A percentile compares a stretch with the other conserved stretches of the same genome.
phyloP scores from a whole-genome alignment of 37 sponge, comb jelly and placozoan species.

The Axinella damicornis region DNA sequence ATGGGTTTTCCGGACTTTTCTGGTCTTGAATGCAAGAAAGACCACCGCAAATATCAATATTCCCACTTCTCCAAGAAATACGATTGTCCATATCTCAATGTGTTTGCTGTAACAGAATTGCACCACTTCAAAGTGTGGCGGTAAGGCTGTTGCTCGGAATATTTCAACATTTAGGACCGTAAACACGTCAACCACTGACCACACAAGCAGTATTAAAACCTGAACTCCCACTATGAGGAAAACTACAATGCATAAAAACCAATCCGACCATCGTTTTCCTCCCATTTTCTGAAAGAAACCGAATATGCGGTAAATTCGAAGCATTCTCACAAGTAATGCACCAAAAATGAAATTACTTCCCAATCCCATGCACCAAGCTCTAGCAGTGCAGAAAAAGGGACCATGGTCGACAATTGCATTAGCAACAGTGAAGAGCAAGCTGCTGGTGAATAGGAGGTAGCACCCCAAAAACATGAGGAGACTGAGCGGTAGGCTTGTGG shows the following conservation, averaged over 20 bases:
- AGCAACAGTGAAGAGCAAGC: background rate
- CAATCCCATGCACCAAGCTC: background rate
- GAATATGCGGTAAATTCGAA: slow-evolving; percentile 23
- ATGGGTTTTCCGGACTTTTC: background rate
- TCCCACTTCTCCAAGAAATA: background rate
- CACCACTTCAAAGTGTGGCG: background rate
- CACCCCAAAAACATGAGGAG: slow-evolving; percentile 38
- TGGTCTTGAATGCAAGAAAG: slow-evolving; percentile 11
- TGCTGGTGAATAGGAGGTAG: background rate
- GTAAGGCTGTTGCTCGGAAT: background rate
- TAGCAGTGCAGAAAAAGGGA: too few relatives aligned
- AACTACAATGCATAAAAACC: background rate
- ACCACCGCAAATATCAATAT: background rate
- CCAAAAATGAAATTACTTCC: slow-evolving; percentile 5
- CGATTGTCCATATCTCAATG: background rate
- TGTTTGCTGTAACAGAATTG: background rate
- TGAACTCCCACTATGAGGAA: background rate
- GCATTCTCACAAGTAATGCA: slow-evolving; percentile 7
- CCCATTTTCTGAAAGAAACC: background rate
- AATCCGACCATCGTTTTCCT: background rate
- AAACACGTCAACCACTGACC: slow-evolving; percentile 4
- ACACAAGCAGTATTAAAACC: background rate
- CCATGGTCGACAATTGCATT: background rate
- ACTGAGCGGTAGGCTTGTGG: slow-evolving; percentile 29
- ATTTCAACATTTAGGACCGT: background rate